Percentiles rank a stretch among this genome's conserved stretches.
These are phyloP conservation scores for Craterocephalus amniculus DNA, from an alignment of 2,797 vertebrate species.

Conservation along the genomic window DNA sequence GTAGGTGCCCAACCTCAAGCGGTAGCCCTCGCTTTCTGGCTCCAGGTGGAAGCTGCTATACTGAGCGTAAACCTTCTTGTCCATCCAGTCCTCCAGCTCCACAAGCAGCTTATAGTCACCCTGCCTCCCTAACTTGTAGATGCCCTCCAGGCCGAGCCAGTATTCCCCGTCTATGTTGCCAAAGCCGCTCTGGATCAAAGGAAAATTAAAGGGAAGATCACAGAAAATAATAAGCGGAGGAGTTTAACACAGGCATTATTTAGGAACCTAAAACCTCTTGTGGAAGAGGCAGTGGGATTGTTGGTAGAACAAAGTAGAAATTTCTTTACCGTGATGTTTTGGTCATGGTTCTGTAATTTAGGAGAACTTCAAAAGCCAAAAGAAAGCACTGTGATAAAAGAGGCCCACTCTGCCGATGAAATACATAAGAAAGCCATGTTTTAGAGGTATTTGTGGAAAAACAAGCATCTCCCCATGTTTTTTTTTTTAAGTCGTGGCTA, in stretches of 20 bases:
- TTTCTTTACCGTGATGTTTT: slow-evolving; percentile 49
- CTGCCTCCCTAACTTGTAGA: slow-evolving; percentile 92
- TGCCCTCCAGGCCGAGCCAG: slow-evolving; percentile 95
- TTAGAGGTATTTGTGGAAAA: slow-evolving; percentile 52
- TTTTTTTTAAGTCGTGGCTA: slow-evolving; percentile 54
- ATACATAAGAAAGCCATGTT: slow-evolving; percentile 26
- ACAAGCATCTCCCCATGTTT: slow-evolving; percentile 42
- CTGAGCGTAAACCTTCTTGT: slow-evolving; percentile 96
- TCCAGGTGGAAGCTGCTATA: slow-evolving; percentile 96
- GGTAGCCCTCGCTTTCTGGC: slow-evolving; percentile 91
- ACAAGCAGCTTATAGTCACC: slow-evolving; percentile 94
- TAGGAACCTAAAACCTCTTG: slow-evolving; percentile 45
- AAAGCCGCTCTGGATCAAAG: slow-evolving; percentile 91
- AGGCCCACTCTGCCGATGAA: slow-evolving; percentile 38
- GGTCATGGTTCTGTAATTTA: slow-evolving; percentile 41
- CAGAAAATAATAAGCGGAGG: slow-evolving; percentile 35
- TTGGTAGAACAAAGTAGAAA: slow-evolving; percentile 36
- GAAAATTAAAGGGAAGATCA: slow-evolving; percentile 64
- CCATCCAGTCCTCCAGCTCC: slow-evolving; percentile 97
- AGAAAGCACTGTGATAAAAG: slow-evolving; percentile 20
- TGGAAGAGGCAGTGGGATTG: slow-evolving; percentile 24
- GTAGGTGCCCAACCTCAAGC: slow-evolving; percentile 92
- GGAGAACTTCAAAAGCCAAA: slow-evolving; percentile 50
- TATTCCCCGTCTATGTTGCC: slow-evolving; percentile 95
- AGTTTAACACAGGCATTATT: slow-evolving; percentile 66